Evolutionary conservation across 2,797 vertebrate species (phyloP), one percentile per base, ranked within the genome.

Genomic region (Fratercula arctica): DNA sequence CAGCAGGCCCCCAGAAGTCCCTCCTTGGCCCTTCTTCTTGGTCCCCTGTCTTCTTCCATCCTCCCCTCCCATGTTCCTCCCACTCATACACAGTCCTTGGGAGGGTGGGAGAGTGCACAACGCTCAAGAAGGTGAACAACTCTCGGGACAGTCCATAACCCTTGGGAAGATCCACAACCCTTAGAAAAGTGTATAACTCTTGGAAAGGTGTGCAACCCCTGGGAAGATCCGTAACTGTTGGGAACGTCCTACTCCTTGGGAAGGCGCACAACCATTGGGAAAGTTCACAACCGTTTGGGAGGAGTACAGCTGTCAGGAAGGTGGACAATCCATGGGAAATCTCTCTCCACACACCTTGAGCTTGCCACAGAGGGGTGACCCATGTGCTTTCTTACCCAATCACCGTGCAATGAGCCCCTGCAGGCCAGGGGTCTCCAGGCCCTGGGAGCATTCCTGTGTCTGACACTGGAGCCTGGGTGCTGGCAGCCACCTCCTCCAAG

Each of bases 141-240:
- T 20, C 9, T 13, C 26, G 59, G 81, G 45, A 61, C 35, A 5
- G 6, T 17, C 10, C 45, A 48, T 5, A 57, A 19, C 2, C 63
- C 11, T 45, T 31, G 33, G 63, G 28, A 51, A n/a, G 3, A 1
- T 6, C 13, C n/a, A 26, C 5, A 8, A 12, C 26, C 11, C 16
- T 8, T 37, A 31, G 48, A 35, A 59, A 35, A 33, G 56, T 59
- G 33, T 33, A 24, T 16, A 60, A 37, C 23, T 35, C 57, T 37
- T 37, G 23, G 35, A 26, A 61, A 18, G 59, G 35, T 13, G 16
- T 26, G 25, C 21, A 48, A 1, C 2, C 16, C 3, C 23, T 41
- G 21, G 53, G 13, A 59, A 18, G 11, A 0, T 9, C 1, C 56
- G 10, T 3, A 51, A 6, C 17, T 1, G 1, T 5, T 56, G 41